Percentiles rank a stretch among this genome's conserved stretches.
Conservation (phyloP, 1,140 invertebrate genomes). For the Leptinotarsa defecta region DNA sequence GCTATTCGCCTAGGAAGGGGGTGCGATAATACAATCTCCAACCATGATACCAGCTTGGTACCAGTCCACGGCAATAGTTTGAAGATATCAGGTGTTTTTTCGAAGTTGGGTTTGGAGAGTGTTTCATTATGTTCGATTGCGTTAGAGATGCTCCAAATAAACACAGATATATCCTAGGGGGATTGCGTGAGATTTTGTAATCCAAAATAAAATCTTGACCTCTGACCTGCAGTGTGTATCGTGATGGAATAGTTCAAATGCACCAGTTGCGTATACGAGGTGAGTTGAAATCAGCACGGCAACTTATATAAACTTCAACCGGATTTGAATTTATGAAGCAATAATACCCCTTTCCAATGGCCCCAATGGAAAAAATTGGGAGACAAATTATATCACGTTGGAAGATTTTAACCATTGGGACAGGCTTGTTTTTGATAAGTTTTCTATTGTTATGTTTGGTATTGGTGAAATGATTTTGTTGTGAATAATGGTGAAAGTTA, state of each 20-base stretch:
- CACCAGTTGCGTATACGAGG: no score
- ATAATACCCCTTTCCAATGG: no score
- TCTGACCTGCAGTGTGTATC: not conserved
- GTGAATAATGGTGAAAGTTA: no score
- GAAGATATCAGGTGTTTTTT: slow-evolving; percentile 19
- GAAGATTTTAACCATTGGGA: no score
- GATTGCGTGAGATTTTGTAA: not conserved
- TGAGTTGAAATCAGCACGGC: no score
- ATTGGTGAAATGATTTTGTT: no score
- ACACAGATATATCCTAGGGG: not conserved
- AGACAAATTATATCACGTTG: no score
- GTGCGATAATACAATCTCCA: slow-evolving; percentile 25
- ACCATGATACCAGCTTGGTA: slow-evolving; percentile 16
- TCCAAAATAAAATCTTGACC: not conserved
- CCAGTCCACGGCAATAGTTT: slow-evolving; percentile 16
- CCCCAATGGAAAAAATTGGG: no score
- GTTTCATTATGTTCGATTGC: not conserved
- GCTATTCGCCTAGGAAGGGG: slow-evolving; percentile 28
- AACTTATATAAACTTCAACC: no score
- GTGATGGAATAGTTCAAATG: not conserved
- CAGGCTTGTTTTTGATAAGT: no score
- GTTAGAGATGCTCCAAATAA: slow-evolving; percentile 2
- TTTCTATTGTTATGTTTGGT: no score
- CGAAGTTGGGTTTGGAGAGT: not conserved
- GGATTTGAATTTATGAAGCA: no score